A percentile compares a stretch with the other conserved stretches of the same genome.
These are phyloP conservation scores for Cryptocheilus praepositus DNA, from an alignment of 2,888 invertebrate species.

Conservation along the genomic window DNA sequence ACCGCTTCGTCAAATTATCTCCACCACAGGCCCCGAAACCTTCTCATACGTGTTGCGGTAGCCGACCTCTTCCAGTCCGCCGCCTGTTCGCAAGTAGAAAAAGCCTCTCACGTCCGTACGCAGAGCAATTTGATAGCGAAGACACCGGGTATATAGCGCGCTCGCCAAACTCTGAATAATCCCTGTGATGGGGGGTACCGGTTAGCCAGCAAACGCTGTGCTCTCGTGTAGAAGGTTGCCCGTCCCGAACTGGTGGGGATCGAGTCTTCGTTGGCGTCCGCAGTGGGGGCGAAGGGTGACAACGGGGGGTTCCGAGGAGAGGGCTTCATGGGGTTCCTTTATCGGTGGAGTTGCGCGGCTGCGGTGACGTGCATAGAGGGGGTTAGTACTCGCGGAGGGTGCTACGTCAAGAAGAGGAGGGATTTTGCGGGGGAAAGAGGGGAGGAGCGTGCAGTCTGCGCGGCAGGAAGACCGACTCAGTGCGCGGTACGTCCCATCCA, in stretches of 20 bases:
- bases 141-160: slow-evolving; percentile 38
- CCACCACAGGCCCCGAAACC: too few relatives aligned
- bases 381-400: neutral
- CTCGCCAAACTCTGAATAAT: slow-evolving; percentile 16
- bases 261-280: slow-evolving; percentile 16
- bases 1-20: too few relatives aligned
- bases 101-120: too few relatives aligned
- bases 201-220: slow-evolving; percentile 22
- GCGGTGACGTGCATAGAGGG: neutral
- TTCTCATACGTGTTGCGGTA: too few relatives aligned
- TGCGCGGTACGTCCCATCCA: slow-evolving; percentile 62
- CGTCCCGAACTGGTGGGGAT: neutral
- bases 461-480: slow-evolving; percentile 55
- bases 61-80: too few relatives aligned
- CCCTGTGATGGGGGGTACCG: slow-evolving; percentile 31
- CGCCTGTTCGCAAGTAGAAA: too few relatives aligned
- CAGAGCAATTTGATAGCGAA: too few relatives aligned
- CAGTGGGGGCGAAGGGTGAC: neutral
- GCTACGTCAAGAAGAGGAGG: slow-evolving; percentile 33
- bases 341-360: neutral
- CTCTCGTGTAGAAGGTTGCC: slow-evolving; percentile 39
- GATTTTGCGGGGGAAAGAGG: slow-evolving; percentile 28
- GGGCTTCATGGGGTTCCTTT: slow-evolving; percentile 32
- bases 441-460: slow-evolving; percentile 43
- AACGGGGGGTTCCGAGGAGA: slow-evolving; percentile 33